Percentiles rank a stretch among this genome's conserved stretches.
phyloP scores from a whole-genome alignment of 1,140 invertebrate species.

The Drosophila setifemur region DNA sequence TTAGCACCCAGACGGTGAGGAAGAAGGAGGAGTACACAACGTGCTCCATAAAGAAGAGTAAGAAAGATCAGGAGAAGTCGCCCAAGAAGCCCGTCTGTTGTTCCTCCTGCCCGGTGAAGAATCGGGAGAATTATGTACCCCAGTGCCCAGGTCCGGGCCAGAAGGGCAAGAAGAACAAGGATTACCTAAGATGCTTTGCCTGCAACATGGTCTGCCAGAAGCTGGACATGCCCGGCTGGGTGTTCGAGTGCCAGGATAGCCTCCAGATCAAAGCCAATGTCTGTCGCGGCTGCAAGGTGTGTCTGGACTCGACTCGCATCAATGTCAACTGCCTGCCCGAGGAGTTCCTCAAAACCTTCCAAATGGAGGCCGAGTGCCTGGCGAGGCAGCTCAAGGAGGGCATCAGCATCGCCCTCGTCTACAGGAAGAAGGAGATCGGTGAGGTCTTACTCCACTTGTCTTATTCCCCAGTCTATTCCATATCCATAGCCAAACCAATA shows the following conservation, averaged over 20 bases:
- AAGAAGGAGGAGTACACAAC: slow-evolving; percentile 40
- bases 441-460: too few species aligned
- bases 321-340: slow-evolving; percentile 44
- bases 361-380: slow-evolving; percentile 45
- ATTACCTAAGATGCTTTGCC: slow-evolving; percentile 16
- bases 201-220: slow-evolving; percentile 47
- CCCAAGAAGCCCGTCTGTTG: slow-evolving; percentile 43
- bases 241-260: slow-evolving; percentile 27
- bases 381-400: slow-evolving; percentile 41
- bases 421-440: slow-evolving; percentile 58
- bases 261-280: slow-evolving; percentile 21
- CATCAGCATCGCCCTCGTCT: slow-evolving; percentile 32
- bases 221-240: slow-evolving; percentile 54
- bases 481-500: too few species aligned
- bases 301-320: slow-evolving; percentile 32
- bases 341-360: slow-evolving; percentile 23
- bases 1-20: slow-evolving; percentile 16
- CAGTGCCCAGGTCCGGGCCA: slow-evolving; percentile 32
- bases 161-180: slow-evolving; percentile 25
- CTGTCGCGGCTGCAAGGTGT: slow-evolving; percentile 38
- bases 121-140: background rate
- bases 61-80: slow-evolving; percentile 4
- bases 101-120: slow-evolving; percentile 19
- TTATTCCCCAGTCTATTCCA: too few species aligned
- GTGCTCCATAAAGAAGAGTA: slow-evolving; percentile 30